Evolutionary conservation across 2,113 vertebrate genomes (phyloP).

Genomic region (Ceyx margarethae): DNA sequence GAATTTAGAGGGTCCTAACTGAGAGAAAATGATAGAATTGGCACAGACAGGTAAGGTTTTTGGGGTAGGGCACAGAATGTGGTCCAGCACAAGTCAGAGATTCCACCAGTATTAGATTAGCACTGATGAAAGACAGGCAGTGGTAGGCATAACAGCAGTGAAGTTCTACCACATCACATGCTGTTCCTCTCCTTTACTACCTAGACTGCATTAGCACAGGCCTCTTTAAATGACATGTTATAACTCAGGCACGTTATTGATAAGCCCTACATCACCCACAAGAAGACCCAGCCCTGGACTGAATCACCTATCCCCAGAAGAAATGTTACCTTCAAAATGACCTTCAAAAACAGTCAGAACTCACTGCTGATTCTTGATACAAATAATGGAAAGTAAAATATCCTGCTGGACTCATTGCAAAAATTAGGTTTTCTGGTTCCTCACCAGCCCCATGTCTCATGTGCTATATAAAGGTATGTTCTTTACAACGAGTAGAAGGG

Average conservation of each 20-base stretch:
- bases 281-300: neutral
- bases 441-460: neutral
- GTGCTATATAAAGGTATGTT: neutral
- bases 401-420: neutral
- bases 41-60: neutral
- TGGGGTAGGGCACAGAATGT: neutral
- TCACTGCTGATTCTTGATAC: neutral
- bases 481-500: neutral
- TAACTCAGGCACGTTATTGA: fast-evolving
- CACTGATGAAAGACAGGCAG: neutral
- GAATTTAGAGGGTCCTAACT: neutral
- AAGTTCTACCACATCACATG: neutral
- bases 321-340: neutral
- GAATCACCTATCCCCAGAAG: neutral
- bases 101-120: neutral
- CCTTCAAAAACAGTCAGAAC: neutral
- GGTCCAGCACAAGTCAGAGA: neutral
- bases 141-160: neutral
- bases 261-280: neutral
- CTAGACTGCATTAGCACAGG: neutral
- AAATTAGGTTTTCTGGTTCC: neutral
- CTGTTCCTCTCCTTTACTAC: neutral
- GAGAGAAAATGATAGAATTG: neutral
- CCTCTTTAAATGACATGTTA: neutral
- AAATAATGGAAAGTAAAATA: neutral